Evolutionary conservation across 2,113 vertebrate genomes (phyloP).

Genomic region (Odontesthes bonariensis): DNA sequence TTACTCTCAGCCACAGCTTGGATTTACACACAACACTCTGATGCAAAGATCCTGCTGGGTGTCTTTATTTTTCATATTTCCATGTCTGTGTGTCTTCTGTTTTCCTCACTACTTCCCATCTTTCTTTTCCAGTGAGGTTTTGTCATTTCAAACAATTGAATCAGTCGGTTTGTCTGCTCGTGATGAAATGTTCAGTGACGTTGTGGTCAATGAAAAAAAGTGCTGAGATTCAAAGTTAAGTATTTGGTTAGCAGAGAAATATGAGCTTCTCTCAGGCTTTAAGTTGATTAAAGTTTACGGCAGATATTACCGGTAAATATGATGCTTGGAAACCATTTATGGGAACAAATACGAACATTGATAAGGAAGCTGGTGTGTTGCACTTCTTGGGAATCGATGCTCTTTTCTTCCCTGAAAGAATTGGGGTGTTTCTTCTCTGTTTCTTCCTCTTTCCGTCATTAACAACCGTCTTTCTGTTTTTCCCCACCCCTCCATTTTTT

Average conservation of each 20-base stretch:
- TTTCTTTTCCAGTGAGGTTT: not conserved
- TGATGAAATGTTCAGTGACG: no score
- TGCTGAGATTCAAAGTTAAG: no score
- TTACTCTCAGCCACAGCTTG: no score
- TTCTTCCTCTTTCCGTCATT: constrained; percentile 58
- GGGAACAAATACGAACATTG: not conserved
- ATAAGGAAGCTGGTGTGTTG: not conserved
- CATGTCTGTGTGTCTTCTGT: not conserved
- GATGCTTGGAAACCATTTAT: not conserved
- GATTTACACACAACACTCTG: no score
- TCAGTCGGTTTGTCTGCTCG: no score
- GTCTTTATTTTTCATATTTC: not conserved
- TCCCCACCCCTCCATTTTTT: constrained; percentile 81
- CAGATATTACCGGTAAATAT: not conserved
- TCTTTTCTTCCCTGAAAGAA: constrained; percentile 8
- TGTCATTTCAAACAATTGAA: not conserved
- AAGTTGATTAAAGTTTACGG: not conserved
- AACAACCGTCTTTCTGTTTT: constrained; percentile 84
- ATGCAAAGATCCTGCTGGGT: not conserved
- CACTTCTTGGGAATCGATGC: not conserved
- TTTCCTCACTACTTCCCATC: not conserved
- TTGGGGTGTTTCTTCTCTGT: constrained; percentile 46
- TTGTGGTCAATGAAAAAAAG: no score
- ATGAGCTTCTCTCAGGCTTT: not conserved
- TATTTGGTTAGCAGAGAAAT: not conserved